phyloP scores from a whole-genome alignment of 37 sponge, comb jelly and placozoan genomes.

The Cliona cf. orientalis region DNA sequence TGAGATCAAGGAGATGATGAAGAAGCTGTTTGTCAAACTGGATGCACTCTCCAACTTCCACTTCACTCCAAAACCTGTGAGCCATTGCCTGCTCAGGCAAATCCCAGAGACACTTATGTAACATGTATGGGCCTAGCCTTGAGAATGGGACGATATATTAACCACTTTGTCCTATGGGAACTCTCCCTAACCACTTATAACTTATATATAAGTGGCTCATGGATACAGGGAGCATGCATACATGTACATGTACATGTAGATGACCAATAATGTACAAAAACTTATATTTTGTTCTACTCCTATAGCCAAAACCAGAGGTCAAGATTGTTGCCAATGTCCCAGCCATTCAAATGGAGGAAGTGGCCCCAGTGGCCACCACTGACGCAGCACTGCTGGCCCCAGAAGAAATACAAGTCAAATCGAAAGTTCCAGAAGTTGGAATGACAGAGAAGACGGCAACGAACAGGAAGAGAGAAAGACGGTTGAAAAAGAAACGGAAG shows the following conservation, averaged over 20 bases:
- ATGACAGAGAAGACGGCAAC: constrained; percentile 64
- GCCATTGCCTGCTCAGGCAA: not conserved
- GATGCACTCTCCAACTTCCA: constrained; percentile 97
- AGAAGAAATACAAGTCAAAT: constrained; percentile 74
- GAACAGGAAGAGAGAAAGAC: constrained; percentile 64
- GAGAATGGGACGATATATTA: not conserved
- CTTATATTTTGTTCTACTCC: not conserved
- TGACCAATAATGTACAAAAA: not conserved
- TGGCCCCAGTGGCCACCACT: constrained; percentile 63
- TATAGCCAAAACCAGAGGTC: constrained; percentile 74
- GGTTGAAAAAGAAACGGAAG: constrained; percentile 64
- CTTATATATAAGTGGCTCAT: not conserved
- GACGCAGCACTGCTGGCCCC: constrained; percentile 81
- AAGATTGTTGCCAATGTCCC: constrained; percentile 81
- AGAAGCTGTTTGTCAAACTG: constrained; percentile 84
- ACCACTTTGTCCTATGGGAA: not conserved
- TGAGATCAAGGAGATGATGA: constrained; percentile 73
- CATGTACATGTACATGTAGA: not conserved
- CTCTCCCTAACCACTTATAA: not conserved
- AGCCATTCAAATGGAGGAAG: constrained; percentile 84
- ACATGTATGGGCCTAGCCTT: not conserved
- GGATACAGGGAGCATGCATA: too few relatives aligned
- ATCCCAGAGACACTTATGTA: not conserved
- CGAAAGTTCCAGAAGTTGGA: constrained; percentile 21
- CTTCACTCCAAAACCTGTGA: constrained; percentile 96